These are phyloP conservation scores for Chrysopa pallens DNA, from an alignment of 1,140 invertebrate genomes.

Conservation along the genomic window DNA sequence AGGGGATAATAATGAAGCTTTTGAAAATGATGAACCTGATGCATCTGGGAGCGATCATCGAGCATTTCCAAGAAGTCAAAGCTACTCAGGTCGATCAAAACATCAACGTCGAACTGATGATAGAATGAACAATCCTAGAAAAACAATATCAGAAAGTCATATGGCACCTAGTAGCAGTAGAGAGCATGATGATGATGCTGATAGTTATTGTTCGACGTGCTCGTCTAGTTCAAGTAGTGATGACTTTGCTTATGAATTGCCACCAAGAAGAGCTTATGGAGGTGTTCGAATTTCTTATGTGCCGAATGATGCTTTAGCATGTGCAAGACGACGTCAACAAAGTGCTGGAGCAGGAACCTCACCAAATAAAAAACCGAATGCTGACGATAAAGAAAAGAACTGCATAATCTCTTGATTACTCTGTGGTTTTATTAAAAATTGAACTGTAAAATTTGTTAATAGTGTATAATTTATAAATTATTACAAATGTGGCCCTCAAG, in stretches of 20 bases:
- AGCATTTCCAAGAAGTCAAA: constrained; percentile 22
- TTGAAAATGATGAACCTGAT: constrained; percentile 31
- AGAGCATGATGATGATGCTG: constrained; percentile 40
- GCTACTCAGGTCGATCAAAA: constrained; percentile 18
- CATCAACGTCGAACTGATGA: constrained; percentile 13
- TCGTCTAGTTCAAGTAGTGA: constrained; percentile 69
- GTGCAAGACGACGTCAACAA: constrained; percentile 41
- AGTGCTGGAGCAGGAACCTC: constrained; percentile 19
- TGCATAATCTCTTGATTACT: constrained; percentile 48
- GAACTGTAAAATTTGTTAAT: too few species aligned
- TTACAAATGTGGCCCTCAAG: too few species aligned
- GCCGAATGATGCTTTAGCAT: constrained; percentile 70
- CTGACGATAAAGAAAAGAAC: constrained; percentile 38
- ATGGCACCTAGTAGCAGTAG: constrained; percentile 14
- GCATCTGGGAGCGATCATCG: constrained; percentile 13
- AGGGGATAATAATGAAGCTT: constrained; percentile 37
- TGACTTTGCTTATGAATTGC: constrained; percentile 62
- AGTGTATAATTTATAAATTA: too few species aligned
- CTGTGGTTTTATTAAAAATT: neutral
- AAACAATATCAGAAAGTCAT: constrained; percentile 15
- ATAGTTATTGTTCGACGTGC: constrained; percentile 71
- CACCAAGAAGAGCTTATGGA: constrained; percentile 61
- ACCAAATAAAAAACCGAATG: constrained; percentile 17
- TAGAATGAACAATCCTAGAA: constrained; percentile 18
- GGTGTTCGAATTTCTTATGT: constrained; percentile 78